phyloP scores from a whole-genome alignment of 2,797 vertebrate genomes.

The Gallinago stenura region DNA sequence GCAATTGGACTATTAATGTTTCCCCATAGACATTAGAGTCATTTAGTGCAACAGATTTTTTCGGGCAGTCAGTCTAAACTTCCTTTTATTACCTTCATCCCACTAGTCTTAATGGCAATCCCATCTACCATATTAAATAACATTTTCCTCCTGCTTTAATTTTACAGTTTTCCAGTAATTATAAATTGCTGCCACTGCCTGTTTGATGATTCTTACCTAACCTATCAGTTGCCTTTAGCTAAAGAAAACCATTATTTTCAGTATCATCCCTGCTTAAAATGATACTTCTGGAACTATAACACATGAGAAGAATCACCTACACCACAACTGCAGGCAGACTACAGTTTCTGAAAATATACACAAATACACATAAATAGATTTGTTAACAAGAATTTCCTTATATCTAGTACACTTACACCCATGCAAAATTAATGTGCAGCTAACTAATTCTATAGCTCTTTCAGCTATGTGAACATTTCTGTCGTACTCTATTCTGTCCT shows the following conservation, averaged over 20 bases:
- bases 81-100: neutral
- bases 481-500: neutral
- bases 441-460: neutral
- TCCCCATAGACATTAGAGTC: neutral
- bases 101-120: neutral
- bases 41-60: constrained; percentile 1
- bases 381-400: neutral
- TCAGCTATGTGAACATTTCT: neutral
- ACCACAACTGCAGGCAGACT: neutral
- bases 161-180: neutral
- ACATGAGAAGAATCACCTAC: neutral
- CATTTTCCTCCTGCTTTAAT: neutral
- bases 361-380: neutral
- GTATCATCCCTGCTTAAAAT: neutral
- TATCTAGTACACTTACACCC: neutral
- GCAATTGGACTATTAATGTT: neutral
- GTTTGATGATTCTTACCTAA: neutral
- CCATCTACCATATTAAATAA: neutral
- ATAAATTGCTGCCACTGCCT: neutral
- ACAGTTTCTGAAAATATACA: neutral
- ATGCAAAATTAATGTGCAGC: neutral
- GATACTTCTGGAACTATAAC: neutral
- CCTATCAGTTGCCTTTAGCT: neutral
- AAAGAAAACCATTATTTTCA: neutral
- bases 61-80: neutral